phyloP scores from a whole-genome alignment of 2,113 vertebrate genomes.

The Tautogolabrus adspersus region DNA sequence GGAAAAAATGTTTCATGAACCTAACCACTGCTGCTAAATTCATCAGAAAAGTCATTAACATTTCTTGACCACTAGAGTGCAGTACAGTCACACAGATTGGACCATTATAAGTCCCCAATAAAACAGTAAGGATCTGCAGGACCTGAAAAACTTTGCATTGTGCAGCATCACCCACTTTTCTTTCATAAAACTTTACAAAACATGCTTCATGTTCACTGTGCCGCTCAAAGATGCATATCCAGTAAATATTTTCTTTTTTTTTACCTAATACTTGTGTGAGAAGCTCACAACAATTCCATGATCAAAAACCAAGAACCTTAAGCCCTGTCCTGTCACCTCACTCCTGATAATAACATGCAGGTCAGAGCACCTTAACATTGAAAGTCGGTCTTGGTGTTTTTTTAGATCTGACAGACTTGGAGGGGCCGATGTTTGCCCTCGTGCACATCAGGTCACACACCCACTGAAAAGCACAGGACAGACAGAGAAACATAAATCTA shows the following conservation, averaged over 20 bases:
- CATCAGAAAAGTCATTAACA: not conserved
- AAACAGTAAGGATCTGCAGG: not conserved
- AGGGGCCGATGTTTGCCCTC: conserved; percentile 24
- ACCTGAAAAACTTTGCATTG: not conserved
- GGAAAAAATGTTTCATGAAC: too few relatives aligned
- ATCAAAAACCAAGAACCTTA: not conserved
- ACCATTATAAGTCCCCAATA: not conserved
- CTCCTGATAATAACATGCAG: conserved; percentile 29
- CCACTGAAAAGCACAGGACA: conserved; percentile 20
- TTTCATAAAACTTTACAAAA: not conserved
- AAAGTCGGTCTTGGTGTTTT: conserved; percentile 1
- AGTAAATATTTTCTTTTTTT: not conserved
- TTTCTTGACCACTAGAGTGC: conserved; percentile 43
- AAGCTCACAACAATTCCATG: not conserved
- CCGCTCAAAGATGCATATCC: not conserved
- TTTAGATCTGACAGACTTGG: conserved; percentile 11
- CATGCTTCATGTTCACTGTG: not conserved
- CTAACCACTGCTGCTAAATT: too few relatives aligned
- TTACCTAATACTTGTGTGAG: not conserved
- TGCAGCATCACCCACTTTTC: not conserved
- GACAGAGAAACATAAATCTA: conserved; percentile 57
- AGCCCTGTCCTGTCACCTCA: not conserved
- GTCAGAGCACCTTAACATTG: conserved; percentile 1
- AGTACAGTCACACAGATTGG: conserved; percentile 16
- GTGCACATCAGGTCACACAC: conserved; percentile 42